phyloP scores from a whole-genome alignment of 2,113 vertebrate species.

The Lamprologus tigripictilis region DNA sequence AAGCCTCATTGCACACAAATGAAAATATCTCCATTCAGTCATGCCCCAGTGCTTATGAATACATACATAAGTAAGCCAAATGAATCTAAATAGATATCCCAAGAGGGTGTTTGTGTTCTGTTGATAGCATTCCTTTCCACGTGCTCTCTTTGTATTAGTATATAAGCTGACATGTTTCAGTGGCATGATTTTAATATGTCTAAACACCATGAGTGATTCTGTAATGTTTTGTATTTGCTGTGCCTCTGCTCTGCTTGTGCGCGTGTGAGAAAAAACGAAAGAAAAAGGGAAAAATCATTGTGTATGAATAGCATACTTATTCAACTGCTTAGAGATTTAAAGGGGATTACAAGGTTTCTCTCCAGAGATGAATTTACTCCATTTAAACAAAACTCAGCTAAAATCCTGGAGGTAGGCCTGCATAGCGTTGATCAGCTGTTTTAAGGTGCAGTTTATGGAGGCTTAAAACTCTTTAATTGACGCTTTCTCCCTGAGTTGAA shows the following conservation, averaged over 20 bases:
- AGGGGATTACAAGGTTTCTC: constrained; percentile 52
- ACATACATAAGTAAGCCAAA: constrained; percentile 29
- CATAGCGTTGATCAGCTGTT: constrained; percentile 56
- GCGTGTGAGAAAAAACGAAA: not conserved
- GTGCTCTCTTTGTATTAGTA: not conserved
- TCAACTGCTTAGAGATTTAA: constrained; percentile 54
- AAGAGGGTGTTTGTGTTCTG: not conserved
- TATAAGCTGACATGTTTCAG: constrained; percentile 1
- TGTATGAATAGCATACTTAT: constrained; percentile 49
- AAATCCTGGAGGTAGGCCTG: constrained; percentile 37
- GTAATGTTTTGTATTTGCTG: not conserved
- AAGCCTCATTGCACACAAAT: constrained; percentile 52
- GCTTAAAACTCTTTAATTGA: constrained; percentile 71
- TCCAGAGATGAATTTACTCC: constrained; percentile 61
- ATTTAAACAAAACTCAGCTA: constrained; percentile 59
- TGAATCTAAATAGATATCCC: constrained; percentile 26
- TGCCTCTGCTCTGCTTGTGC: not conserved
- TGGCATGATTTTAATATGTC: constrained; percentile 2
- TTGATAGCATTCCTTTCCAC: constrained; percentile 6
- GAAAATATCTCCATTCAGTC: constrained; percentile 38
- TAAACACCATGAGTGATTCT: not conserved
- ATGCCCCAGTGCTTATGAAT: constrained; percentile 42
- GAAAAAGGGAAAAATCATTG: not conserved
- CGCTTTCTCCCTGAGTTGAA: constrained; percentile 54
- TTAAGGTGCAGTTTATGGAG: constrained; percentile 66